phyloP scores from a whole-genome alignment of 2,888 invertebrate species.

The Chydorus sphaericus region DNA sequence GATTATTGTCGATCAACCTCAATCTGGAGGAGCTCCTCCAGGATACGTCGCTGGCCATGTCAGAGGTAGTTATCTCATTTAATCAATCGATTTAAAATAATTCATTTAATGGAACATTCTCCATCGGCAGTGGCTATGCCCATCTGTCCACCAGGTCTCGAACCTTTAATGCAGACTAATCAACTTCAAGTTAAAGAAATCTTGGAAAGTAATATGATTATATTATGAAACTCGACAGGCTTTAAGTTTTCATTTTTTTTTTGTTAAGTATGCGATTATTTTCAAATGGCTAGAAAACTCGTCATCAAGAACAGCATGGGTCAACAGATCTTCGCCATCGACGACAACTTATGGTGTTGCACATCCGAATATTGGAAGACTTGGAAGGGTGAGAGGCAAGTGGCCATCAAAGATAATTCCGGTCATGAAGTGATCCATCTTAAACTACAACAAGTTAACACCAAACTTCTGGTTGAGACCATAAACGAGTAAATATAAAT shows the following conservation, averaged over 20 bases:
- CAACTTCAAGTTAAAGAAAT: constrained; percentile 40
- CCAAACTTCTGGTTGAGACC: constrained; percentile 69
- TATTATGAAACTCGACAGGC: no score
- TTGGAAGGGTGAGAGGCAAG: constrained; percentile 64
- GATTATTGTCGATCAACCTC: no score
- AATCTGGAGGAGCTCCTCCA: no score
- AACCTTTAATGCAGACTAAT: constrained; percentile 77
- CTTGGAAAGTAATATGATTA: constrained; percentile 22
- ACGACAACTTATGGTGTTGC: constrained; percentile 71
- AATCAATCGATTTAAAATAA: no score
- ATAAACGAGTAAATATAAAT: no score
- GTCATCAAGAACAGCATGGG: constrained; percentile 62
- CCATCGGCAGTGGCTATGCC: constrained; percentile 48
- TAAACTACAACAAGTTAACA: constrained; percentile 66
- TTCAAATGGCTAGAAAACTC: constrained; percentile 81
- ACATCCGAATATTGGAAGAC: constrained; percentile 76
- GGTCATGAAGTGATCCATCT: constrained; percentile 75
- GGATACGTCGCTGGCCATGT: no score
- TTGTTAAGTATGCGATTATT: constrained; percentile 57
- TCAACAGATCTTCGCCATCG: constrained; percentile 62
- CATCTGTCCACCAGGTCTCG: constrained; percentile 73
- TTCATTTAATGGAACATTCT: constrained; percentile 76
- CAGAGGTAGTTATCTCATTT: no score
- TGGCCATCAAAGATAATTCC: constrained; percentile 68
- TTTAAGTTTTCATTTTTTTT: constrained; percentile 9